Conservation (phyloP, 2,888 invertebrate species). For the Seira ritae region DNA sequence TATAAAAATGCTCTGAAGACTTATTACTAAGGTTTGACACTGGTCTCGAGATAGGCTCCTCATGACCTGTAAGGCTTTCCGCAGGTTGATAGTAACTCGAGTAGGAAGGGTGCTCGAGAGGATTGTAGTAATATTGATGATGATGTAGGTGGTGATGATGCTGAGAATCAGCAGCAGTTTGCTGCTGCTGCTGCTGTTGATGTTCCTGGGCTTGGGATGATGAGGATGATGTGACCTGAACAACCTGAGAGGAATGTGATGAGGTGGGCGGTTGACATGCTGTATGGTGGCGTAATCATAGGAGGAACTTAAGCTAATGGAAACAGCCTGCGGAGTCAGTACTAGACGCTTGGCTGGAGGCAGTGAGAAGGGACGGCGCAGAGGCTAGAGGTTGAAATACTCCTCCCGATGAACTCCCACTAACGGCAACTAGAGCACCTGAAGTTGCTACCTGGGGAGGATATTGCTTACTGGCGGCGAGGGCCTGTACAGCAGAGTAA, state of each 20-base stretch:
- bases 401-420: constrained; percentile 11
- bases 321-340: constrained; percentile 41
- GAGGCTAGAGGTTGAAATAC: constrained; percentile 49
- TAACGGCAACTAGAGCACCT: background rate
- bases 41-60: constrained; percentile 72
- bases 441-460: constrained; percentile 16
- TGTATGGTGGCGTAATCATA: constrained; percentile 65
- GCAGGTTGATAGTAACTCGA: constrained; percentile 66
- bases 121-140: constrained; percentile 65
- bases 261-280: constrained; percentile 46
- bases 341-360: constrained; percentile 25
- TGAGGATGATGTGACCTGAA: constrained; percentile 13
- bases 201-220: constrained; percentile 29
- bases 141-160: constrained; percentile 50
- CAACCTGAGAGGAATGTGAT: too few relatives aligned
- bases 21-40: constrained; percentile 73
- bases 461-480: constrained; percentile 58
- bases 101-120: constrained; percentile 61
- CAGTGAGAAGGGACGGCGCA: constrained; percentile 51
- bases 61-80: constrained; percentile 67
- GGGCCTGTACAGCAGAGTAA: constrained; percentile 61
- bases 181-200: constrained; percentile 23
- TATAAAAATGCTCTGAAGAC: constrained; percentile 73
- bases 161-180: constrained; percentile 17
- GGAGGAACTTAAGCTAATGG: constrained; percentile 53